Base-by-base conservation (phyloP, 2,113 vertebrate genomes). In the Otis tarda region DNA sequence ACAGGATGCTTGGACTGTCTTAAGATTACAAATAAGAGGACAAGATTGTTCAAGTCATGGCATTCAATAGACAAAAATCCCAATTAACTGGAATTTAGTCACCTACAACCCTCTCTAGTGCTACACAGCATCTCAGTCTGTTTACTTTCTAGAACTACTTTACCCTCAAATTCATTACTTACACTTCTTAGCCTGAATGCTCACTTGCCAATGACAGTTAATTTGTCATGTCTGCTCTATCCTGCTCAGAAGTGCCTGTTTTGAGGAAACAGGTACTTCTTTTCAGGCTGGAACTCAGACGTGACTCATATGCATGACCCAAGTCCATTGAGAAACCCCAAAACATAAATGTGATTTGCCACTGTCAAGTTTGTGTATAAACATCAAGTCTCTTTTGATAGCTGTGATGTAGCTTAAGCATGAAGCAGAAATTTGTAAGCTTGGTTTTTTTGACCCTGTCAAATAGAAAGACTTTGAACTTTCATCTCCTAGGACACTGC, bases 381-480 rank as follows among this genome's bases (percentile, higher is more conserved):
- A 86, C 2, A 8, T 91, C 27, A 6, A 41, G n/a, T 89, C 86
- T 83, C 41, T 37, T 92, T 88, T 77, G 45, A 77, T 80, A 73
- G 24, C n/a, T 86, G 17, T 61, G 79, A 80, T 59, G 28, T 74
- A 86, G n/a, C 6, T 92, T 88, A 49, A 73, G 17, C 81, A 80
- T 23, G 31, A 90, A 92, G 41, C 30, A 94, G 41, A 41, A 88
- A 83, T 92, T 57, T 80, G 8, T 74, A 73, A 86, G 12, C 14
- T 57, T 85, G 70, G 70, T 4, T 50, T 84, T 84, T 80, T 80
- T 94, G 71, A 96, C 83, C 71, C 33, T 88, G 79, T 92, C 67
- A 92, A 35, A 56, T 28, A 30, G 41, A 76, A 93, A 55, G 79
- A 21, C 64, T 87, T 95, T 86, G 94, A 95, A 93, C 83, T 95